These are phyloP conservation scores for Acanthaster planci DNA, from an alignment of 35 echinoderm and acorn worm genomes.

Conservation along the genomic window DNA sequence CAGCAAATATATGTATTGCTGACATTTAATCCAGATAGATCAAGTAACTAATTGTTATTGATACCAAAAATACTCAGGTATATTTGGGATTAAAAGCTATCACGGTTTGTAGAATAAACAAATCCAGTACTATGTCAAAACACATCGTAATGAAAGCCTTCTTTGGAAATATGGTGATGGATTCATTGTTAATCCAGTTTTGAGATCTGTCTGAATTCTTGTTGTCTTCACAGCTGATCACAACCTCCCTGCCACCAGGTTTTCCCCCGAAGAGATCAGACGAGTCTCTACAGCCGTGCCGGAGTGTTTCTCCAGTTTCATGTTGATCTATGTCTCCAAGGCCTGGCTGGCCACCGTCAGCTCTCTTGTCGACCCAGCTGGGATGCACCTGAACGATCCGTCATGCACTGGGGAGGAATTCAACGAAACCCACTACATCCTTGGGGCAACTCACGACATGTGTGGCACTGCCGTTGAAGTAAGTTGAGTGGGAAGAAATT, in stretches of 20 bases:
- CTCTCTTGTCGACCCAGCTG: constrained; percentile 1
- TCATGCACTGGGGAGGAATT: constrained; percentile 12
- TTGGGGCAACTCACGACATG: constrained; percentile 8
- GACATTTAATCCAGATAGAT: too few relatives aligned
- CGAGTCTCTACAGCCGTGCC: background rate
- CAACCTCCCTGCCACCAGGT: background rate
- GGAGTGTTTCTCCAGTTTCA: constrained; percentile 23
- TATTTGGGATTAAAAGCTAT: too few relatives aligned
- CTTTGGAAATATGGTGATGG: too few relatives aligned
- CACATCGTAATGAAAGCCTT: too few relatives aligned
- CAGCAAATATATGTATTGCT: too few relatives aligned
- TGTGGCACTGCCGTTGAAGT: constrained; percentile 23
- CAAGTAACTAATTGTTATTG: too few relatives aligned
- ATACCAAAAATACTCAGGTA: too few relatives aligned
- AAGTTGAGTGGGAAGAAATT: background rate
- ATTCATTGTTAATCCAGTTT: too few relatives aligned
- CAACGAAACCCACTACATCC: constrained; percentile 33
- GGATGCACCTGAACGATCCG: constrained; percentile 30
- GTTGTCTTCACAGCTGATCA: background rate
- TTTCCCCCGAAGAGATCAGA: background rate
- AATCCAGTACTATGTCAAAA: too few relatives aligned
- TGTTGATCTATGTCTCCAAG: constrained; percentile 36
- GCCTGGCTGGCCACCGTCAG: background rate
- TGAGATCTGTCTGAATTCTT: too few relatives aligned
- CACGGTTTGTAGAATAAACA: too few relatives aligned